phyloP scores from a whole-genome alignment of 92 coral and sea anemone genomes.

The Parazoanthus atlanticus region DNA sequence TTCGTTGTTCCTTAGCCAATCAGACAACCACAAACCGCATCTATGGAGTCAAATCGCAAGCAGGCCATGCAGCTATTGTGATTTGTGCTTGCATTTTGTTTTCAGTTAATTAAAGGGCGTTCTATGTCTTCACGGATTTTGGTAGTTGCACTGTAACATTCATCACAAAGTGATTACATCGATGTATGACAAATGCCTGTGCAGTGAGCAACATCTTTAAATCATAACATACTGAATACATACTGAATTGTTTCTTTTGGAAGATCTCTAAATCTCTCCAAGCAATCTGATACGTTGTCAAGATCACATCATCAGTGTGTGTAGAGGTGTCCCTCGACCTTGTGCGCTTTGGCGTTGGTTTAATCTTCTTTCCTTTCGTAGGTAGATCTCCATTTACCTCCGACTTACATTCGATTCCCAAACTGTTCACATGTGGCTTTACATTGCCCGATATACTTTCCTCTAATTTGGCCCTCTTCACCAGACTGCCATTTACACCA shows the following conservation, averaged over 20 bases:
- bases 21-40: too few species aligned
- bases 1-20: too few species aligned
- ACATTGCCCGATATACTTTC: neutral
- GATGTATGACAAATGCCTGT: neutral
- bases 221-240: conserved; percentile 6
- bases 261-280: conserved; percentile 40
- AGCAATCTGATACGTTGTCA: conserved; percentile 49
- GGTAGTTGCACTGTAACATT: too few species aligned
- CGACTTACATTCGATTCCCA: neutral
- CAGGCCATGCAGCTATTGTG: too few species aligned
- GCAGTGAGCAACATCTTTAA: neutral
- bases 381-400: conserved; percentile 6
- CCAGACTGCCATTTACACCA: neutral
- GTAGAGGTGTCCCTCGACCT: neutral
- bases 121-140: too few species aligned
- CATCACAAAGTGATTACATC: too few species aligned
- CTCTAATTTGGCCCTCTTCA: conserved; percentile 10
- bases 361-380: neutral
- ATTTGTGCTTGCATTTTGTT: too few species aligned
- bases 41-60: too few species aligned
- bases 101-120: too few species aligned
- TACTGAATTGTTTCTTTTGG: conserved; percentile 51
- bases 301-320: conserved; percentile 25
- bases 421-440: neutral
- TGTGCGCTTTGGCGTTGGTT: neutral